Evolutionary conservation across 2,888 invertebrate genomes (phyloP), one percentile per base, ranked within the genome.

Genomic region (Drosophila prolongata): DNA sequence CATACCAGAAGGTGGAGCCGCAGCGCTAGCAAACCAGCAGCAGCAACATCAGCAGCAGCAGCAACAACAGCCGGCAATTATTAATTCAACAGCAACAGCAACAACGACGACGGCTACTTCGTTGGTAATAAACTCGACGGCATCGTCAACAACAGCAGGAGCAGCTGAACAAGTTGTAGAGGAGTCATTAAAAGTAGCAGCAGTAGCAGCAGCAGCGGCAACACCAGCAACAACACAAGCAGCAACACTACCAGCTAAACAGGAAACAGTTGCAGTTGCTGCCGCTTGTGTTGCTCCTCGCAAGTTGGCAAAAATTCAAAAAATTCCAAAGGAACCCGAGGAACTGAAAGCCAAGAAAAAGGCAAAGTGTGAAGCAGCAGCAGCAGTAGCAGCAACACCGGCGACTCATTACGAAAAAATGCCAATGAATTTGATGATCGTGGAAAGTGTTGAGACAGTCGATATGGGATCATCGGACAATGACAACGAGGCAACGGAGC

Each of bases 151-250:
- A 76, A 59, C 65, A 77, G 64, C 76, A 82, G 59, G 68, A 82
- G 83, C 88, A 80, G 84, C 89, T 89, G 89, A 86, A 86, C 86
- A 89, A 89, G 82, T 89, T 87, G 89, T 82, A 72, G 85, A 85
- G 80, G 87, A 82, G 83, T 85, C 88, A 83, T 80, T 78, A 89
- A 85, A 85, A 87, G 86, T 58, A 49, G 70, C 70, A 1, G 1
- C 1, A 1, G 1, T 16, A 59, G 57, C 75, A 73, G 46, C 61
- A 59, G 42, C 64, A 54, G 38, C 71, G 69, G 30, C 77, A 79
- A 65, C 70, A 74, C n/a, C 75, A 75, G 5, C 77, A 78, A 34
- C 75, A 67, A 34, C 74, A 64, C 30, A 30, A 67, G 44, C 75
- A 71, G 70, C 77, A 87, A 66, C 81, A 78, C 71, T 79, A 71